phyloP scores from a whole-genome alignment of 2,888 invertebrate species.

The Tetragonisca angustula region DNA sequence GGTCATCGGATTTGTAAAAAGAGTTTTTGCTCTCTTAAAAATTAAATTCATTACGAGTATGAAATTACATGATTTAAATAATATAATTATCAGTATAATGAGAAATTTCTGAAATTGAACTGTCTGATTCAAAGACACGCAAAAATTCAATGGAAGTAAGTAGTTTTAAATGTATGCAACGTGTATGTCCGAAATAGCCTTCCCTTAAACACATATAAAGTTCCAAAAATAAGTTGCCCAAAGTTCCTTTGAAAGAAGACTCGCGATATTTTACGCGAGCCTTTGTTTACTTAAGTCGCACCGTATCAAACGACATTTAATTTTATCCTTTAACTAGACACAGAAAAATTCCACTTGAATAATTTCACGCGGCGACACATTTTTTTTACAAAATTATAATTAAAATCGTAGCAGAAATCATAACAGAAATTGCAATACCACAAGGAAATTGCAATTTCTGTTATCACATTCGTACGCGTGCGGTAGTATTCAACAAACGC shows the following conservation, averaged over 20 bases:
- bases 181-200: slow-evolving; percentile 52
- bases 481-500: slow-evolving; percentile 31
- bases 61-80: background rate
- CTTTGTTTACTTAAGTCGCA: background rate
- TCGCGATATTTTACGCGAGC: slow-evolving; percentile 43
- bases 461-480: slow-evolving; percentile 18
- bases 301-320: background rate
- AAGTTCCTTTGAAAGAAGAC: slow-evolving; percentile 60
- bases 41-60: background rate
- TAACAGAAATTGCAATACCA: background rate
- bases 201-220: slow-evolving; percentile 62
- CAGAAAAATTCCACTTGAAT: background rate
- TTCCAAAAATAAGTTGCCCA: slow-evolving; percentile 66
- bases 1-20: background rate
- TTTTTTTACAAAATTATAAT: background rate
- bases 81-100: background rate
- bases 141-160: slow-evolving; percentile 22
- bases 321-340: background rate
- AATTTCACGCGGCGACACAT: background rate
- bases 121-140: background rate
- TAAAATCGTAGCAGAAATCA: background rate
- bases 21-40: background rate
- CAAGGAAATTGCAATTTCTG: slow-evolving; percentile 43
- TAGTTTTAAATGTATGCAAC: slow-evolving; percentile 45
- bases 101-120: background rate